phyloP scores from a whole-genome alignment of 2,113 vertebrate species.

The Triplophysa siluroides region DNA sequence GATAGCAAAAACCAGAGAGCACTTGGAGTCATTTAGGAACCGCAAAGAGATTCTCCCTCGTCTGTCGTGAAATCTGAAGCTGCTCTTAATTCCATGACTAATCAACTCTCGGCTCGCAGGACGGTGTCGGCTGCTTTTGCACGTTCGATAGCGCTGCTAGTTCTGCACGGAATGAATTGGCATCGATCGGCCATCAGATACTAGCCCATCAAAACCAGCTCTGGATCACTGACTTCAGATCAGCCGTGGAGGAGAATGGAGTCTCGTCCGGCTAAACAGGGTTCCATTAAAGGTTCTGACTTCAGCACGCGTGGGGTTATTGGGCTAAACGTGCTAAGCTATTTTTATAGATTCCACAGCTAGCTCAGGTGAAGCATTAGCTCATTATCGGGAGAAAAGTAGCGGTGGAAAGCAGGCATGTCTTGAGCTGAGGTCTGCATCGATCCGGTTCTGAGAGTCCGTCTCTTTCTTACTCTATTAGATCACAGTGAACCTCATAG shows the following conservation, averaged over 20 bases:
- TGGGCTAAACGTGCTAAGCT: background rate
- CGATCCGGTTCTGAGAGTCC: background rate
- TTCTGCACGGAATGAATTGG: constrained; percentile 57
- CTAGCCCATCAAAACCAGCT: constrained; percentile 10
- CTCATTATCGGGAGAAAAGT: background rate
- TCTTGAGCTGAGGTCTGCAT: background rate
- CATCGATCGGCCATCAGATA: constrained; percentile 64
- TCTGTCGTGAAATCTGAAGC: constrained; percentile 43
- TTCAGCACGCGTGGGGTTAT: background rate
- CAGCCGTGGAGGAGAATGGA: background rate
- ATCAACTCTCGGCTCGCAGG: constrained; percentile 40
- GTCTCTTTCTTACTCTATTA: background rate
- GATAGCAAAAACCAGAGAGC: background rate
- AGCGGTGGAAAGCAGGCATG: background rate
- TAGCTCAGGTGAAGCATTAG: background rate
- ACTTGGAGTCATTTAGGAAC: constrained; percentile 29
- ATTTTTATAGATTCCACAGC: constrained; percentile 1
- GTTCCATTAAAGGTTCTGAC: background rate
- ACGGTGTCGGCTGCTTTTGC: constrained; percentile 42
- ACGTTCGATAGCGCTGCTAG: constrained; percentile 56
- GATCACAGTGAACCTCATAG: background rate
- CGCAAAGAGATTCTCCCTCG: constrained; percentile 21
- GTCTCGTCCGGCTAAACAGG: background rate
- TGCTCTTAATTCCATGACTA: constrained; percentile 51
- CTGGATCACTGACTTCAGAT: background rate